Percentiles rank a stretch among this genome's conserved stretches.
phyloP scores from a whole-genome alignment of 1,140 invertebrate genomes.

The Uloborus diversus region DNA sequence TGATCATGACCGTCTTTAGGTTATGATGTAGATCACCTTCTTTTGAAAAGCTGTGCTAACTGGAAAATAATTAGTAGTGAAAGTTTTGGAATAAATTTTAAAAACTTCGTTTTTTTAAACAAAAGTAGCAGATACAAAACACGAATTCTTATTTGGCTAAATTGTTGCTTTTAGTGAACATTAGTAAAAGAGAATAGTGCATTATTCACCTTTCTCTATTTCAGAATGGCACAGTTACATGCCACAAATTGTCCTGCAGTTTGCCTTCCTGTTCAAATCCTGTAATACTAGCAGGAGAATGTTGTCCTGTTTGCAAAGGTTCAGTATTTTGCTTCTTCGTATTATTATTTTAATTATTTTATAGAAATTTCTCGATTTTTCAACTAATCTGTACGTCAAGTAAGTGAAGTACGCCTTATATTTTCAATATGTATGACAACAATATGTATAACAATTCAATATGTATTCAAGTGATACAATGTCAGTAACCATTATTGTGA shows the following conservation, averaged over 20 bases:
- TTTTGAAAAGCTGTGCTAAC: too few species aligned
- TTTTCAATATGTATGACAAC: too few species aligned
- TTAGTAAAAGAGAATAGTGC: not conserved
- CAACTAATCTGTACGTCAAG: not conserved
- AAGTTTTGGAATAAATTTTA: too few species aligned
- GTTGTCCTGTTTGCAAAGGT: slow-evolving; percentile 49
- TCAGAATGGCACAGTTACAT: slow-evolving; percentile 51
- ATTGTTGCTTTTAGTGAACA: not conserved
- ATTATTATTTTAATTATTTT: not conserved
- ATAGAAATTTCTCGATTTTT: not conserved
- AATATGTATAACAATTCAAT: too few species aligned
- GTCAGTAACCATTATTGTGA: too few species aligned
- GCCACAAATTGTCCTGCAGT: slow-evolving; percentile 20
- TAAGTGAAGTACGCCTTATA: not conserved
- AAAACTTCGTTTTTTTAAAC: too few species aligned
- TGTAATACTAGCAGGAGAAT: not conserved
- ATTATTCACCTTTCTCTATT: not conserved
- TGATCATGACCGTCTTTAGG: too few species aligned
- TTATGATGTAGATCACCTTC: too few species aligned
- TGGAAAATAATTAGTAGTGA: too few species aligned
- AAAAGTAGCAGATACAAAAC: too few species aligned
- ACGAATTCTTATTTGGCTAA: not conserved
- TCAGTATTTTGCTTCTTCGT: not conserved
- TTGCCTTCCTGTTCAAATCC: slow-evolving; percentile 28
- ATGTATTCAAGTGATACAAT: too few species aligned